Evolutionary conservation across 1,140 invertebrate species (phyloP).

Genomic region (Drosophila tristis): DNA sequence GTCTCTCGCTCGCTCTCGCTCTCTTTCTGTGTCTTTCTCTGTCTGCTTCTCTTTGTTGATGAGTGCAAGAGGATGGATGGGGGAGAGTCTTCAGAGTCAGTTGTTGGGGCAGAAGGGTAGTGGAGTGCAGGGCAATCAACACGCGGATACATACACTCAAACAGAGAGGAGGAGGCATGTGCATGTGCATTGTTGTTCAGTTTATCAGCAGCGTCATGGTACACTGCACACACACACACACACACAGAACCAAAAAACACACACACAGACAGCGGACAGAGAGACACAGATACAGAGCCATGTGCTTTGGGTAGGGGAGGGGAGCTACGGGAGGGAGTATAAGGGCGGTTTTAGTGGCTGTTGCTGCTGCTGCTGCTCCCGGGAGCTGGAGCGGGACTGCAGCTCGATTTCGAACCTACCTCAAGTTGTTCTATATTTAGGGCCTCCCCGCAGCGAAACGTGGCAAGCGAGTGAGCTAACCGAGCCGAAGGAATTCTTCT

Average conservation of each 20-base stretch:
- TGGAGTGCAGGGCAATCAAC: conserved; percentile 29
- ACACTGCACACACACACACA: conserved; percentile 46
- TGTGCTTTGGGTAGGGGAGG: conserved; percentile 26
- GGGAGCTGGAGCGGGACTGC: conserved; percentile 12
- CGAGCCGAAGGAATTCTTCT: conserved; percentile 14
- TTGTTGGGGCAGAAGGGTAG: not conserved
- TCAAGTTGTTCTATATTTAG: conserved; percentile 80
- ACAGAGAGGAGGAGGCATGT: not conserved
- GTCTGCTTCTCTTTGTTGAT: conserved; percentile 1
- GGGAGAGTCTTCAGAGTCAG: conserved; percentile 10
- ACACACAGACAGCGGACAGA: conserved; percentile 1
- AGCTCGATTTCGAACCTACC: conserved; percentile 60
- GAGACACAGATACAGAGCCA: not conserved
- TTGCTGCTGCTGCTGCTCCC: conserved; percentile 1
- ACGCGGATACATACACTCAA: conserved; percentile 13
- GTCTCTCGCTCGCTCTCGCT: not conserved
- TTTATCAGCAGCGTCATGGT: conserved; percentile 71
- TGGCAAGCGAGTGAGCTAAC: conserved; percentile 6
- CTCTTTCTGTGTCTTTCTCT: no score
- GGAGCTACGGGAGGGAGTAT: conserved; percentile 2
- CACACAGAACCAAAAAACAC: not conserved
- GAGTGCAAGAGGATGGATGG: conserved; percentile 1
- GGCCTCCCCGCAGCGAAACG: conserved; percentile 34
- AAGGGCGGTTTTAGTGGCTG: conserved; percentile 55
- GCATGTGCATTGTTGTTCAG: conserved; percentile 43